Base-by-base conservation (phyloP, 2,797 vertebrate species). In the Megalops cyprinoides region DNA sequence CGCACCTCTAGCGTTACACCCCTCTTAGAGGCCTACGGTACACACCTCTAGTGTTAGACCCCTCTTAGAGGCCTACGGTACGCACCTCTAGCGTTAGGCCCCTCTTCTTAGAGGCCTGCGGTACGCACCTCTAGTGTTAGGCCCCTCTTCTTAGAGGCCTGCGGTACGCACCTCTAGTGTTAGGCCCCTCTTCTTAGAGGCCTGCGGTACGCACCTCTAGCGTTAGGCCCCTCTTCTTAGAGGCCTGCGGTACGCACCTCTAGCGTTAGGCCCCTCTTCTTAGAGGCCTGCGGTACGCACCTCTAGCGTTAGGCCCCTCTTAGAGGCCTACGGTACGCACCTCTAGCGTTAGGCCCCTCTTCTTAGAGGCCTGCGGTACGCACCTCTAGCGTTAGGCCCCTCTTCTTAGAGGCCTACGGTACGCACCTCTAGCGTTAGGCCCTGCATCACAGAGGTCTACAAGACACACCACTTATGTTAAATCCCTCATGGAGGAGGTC, bases 61-160 rank as follows among this genome's bases (percentile, higher is more conserved):
- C 39, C 25, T n/a, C n/a, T n/a, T n/a, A n/a, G 96, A 97, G 90
- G 96, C 96, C 73, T 97, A 97, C 53, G 97, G 96, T 97, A 95
- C 90, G 92, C 49, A 53, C 25, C 42, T 34, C 60, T 20, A n/a
- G 34, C 48, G 12, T 62, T 79, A 48, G 7, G 28, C 31, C 28
- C 39, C 25, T n/a, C n/a, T n/a, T n/a, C n/a, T n/a, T n/a, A n/a
- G 96, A 97, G 90, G 96, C 96, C 73, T 97, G 97, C 53, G 97
- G 96, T 97, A 95, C 90, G 92, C 49, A 53, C 25, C 42, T 34
- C 60, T 20, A n/a, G 34, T 48, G 12, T 62, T 79, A 48, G 7
- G 28, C 31, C 28, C 39, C 25, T n/a, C n/a, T n/a, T n/a, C n/a
- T n/a, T n/a, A n/a, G 96, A 97, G 90, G 96, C 96, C 73, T 97